Evolutionary conservation across 2,113 vertebrate species (phyloP).

Genomic region (Elaphurus davidianus): DNA sequence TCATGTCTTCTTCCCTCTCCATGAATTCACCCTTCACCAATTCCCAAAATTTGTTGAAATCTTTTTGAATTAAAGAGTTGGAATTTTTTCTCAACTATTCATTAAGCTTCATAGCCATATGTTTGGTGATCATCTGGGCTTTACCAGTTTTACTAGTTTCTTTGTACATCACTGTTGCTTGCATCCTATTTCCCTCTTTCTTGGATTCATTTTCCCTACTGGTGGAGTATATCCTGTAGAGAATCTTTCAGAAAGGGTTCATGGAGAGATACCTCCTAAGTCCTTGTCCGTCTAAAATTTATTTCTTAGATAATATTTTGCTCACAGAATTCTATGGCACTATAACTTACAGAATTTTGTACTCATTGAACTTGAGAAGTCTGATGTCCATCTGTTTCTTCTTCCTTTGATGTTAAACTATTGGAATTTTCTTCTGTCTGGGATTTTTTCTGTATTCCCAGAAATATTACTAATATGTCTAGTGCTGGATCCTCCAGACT

Average conservation of each 20-base stretch:
- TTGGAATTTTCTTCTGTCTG: not conserved
- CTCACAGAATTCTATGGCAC: not conserved
- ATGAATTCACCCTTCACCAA: accelerated
- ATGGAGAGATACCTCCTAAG: not conserved
- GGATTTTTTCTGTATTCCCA: not conserved
- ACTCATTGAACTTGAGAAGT: not conserved
- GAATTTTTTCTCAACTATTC: not conserved
- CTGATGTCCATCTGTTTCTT: not conserved
- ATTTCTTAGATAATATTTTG: not conserved
- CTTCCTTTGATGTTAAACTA: not conserved
- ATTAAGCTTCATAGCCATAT: not conserved
- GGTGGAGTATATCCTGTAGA: not conserved
- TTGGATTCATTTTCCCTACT: not conserved
- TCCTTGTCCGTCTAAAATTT: not conserved
- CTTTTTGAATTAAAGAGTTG: not conserved
- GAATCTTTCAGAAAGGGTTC: not conserved
- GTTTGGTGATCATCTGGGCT: not conserved
- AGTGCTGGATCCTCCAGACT: not conserved
- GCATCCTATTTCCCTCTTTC: not conserved
- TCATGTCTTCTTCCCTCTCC: not conserved
- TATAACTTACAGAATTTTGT: not conserved
- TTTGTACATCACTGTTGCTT: not conserved
- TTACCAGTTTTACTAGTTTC: not conserved
- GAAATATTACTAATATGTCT: not conserved
- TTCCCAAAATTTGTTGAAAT: not conserved